Base-by-base conservation (phyloP, 1,140 invertebrate species). In the Conus betulinus region DNA sequence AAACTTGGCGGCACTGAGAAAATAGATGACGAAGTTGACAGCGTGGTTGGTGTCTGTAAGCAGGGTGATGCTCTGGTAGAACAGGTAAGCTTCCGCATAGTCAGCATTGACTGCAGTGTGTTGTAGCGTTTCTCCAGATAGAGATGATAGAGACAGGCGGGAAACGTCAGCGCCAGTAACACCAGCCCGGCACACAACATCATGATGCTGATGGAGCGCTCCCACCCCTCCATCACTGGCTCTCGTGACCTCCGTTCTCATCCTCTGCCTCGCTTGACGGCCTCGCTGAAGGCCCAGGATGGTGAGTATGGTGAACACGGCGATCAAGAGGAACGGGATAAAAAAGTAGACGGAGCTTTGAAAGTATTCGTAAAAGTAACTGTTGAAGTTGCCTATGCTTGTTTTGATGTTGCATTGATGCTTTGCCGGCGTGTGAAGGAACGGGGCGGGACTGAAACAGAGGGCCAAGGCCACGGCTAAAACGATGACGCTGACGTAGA, bases 21-120 rank as follows among this genome's bases (percentile, higher is more conserved):
- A 89, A 57, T 91, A 91, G 20, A 91, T 53, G 55, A 88, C 88
- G 20, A 91, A 88, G 57, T 91, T 89, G 6, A 89, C 74, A 83
- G 90, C 90, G 67, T 90, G 88, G 55, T 85, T 87, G 27, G 82
- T 17, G 3, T 81, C 82, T n/a, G 27, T 51, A 10, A 90, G n/a
- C 20, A 89, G n/a, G 23, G 20, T 23, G 52, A 55, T 8, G 6
- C 84, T 39, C 76, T 81, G 84, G 8, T 71, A 23, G 3, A 67
- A 51, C 11, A 85, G 39, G 27, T 57, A 25, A 15, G 90, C 71
- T 23, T 92, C 88, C 11, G 71, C n/a, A 25, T 13, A 6, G 8
- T 23, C 53, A 23, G 1, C 78, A 57, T 11, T 0, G 0, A 51
- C 52, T 81, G 2, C 23, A 60, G 39, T 39, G 39, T 39, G 0